Evolutionary conservation across 2,113 vertebrate species (phyloP), one percentile per base, ranked within the genome.

Genomic region (Polyodon spathula): DNA sequence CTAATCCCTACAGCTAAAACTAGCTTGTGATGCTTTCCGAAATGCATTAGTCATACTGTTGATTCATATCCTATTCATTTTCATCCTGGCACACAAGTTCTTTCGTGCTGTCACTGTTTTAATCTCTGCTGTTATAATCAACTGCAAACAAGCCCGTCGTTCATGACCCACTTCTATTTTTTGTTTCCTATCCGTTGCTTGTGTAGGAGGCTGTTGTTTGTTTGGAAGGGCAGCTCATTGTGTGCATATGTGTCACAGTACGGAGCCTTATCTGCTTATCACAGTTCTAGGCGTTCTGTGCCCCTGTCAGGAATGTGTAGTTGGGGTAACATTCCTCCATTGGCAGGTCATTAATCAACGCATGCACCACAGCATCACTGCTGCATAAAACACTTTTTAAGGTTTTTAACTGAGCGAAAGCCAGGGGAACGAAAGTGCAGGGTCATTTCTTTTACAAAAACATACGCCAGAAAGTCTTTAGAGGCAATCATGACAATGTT

Each of bases 351-450:
- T 16, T 16, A 38, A 59, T 52, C 40, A 39, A 12, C 6, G 40
- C n/a, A 15, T 44, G 42, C 37, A 46, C 39, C 48, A 9, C 40
- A 58, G 14, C 37, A 16, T 12, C 10, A 41, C n/a, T 0, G 17
- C 14, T 53, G 60, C 56, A 60, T 62, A 63, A 17, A 44, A 40
- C 60, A 63, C 53, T 27, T 48, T 57, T n/a, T n/a, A n/a, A n/a
- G n/a, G n/a, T n/a, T n/a, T n/a, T n/a, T n/a, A n/a, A n/a, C n/a
- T n/a, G n/a, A n/a, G n/a, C n/a, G n/a, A n/a, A n/a, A n/a, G n/a
- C n/a, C n/a, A n/a, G n/a, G n/a, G n/a, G n/a, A n/a, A n/a, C n/a
- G n/a, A n/a, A n/a, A n/a, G n/a, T n/a, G n/a, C n/a, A n/a, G n/a
- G n/a, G n/a, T n/a, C n/a, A n/a, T n/a, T n/a, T n/a, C n/a, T n/a